A percentile compares a stretch with the other conserved stretches of the same genome.
phyloP scores from a whole-genome alignment of 2,113 vertebrate species.

The Anser brachyrhynchus region DNA sequence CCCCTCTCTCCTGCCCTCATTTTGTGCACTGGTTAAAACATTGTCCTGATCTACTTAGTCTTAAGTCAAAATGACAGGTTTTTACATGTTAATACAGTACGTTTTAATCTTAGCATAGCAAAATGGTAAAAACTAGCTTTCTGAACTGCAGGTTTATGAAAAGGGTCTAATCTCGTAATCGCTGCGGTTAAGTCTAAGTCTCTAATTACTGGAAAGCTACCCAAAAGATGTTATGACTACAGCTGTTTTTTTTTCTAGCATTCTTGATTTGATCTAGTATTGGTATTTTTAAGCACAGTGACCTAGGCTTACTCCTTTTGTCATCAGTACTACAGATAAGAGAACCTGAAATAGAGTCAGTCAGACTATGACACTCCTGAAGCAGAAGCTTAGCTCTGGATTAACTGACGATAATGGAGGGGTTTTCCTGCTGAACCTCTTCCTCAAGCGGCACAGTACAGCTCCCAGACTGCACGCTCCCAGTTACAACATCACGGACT shows the following conservation, averaged over 20 bases:
- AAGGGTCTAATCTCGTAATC: not conserved
- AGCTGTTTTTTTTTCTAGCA: fast-evolving
- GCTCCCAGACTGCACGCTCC: fast-evolving
- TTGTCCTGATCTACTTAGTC: not conserved
- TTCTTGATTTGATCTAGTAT: not conserved
- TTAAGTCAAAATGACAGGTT: not conserved
- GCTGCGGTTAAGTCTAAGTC: not conserved
- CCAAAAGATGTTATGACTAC: fast-evolving
- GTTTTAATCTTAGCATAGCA: not conserved
- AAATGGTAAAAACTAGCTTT: not conserved
- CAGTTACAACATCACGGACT: not conserved
- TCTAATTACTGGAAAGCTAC: not conserved
- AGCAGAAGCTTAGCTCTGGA: not conserved
- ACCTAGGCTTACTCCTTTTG: not conserved
- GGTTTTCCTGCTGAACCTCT: not conserved
- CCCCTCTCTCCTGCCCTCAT: not conserved
- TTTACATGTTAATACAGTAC: not conserved
- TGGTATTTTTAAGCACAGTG: not conserved
- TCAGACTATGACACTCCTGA: not conserved
- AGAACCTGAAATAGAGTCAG: not conserved
- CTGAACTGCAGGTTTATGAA: not conserved
- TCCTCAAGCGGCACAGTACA: not conserved
- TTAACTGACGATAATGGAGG: not conserved
- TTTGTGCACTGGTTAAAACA: not conserved
- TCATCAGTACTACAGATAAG: not conserved